Conservation (phyloP, 2,113 vertebrate species). For the Furnarius figulus region DNA sequence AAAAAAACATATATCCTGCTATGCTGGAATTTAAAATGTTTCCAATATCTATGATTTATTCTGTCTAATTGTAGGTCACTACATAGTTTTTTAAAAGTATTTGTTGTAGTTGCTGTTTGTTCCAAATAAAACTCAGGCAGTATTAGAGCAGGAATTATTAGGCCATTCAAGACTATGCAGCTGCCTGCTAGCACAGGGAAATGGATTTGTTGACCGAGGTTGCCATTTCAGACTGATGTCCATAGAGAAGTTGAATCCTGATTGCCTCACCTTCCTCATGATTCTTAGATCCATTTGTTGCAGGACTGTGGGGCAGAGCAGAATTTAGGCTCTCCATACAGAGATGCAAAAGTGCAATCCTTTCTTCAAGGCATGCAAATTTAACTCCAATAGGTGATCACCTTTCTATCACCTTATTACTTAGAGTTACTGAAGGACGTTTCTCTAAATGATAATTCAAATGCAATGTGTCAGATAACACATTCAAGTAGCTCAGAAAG, state of each 20-base stretch:
- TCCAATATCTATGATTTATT: neutral
- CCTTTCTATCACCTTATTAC: slow-evolving; percentile 30
- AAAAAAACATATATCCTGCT: neutral
- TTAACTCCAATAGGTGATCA: neutral
- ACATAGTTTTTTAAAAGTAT: neutral
- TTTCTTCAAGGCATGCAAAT: neutral
- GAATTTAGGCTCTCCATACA: neutral
- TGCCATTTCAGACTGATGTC: neutral
- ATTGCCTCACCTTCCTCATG: neutral
- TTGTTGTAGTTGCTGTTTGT: neutral
- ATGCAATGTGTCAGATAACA: neutral
- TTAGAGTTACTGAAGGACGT: neutral
- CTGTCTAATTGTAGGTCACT: neutral
- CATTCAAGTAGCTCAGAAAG: neutral
- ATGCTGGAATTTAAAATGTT: neutral
- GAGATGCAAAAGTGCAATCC: neutral
- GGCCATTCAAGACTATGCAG: neutral
- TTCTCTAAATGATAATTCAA: neutral
- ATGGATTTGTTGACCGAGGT: neutral
- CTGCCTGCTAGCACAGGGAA: neutral
- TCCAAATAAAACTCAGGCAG: neutral
- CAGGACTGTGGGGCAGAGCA: neutral
- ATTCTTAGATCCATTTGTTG: neutral
- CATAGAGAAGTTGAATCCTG: neutral
- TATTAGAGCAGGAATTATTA: neutral